Percentiles rank a stretch among this genome's conserved stretches.
These are phyloP conservation scores for Etheostoma cragini DNA, from an alignment of 2,113 vertebrate species.

Conservation along the genomic window DNA sequence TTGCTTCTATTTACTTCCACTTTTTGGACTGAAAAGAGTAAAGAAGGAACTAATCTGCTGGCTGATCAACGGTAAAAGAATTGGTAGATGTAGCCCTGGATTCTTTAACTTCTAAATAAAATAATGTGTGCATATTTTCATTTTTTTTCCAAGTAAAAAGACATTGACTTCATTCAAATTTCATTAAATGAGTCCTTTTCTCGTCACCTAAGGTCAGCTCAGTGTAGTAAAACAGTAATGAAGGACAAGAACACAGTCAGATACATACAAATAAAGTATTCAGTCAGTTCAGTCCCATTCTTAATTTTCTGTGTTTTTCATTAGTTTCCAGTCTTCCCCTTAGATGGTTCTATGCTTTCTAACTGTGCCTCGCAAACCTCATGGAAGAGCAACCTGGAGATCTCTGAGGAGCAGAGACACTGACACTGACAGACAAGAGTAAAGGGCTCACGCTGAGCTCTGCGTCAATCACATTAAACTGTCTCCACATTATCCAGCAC, in stretches of 20 bases:
- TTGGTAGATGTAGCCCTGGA: not conserved
- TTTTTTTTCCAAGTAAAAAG: not conserved
- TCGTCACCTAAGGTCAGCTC: no score
- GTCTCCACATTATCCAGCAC: slow-evolving; percentile 47
- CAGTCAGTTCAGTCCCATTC: not conserved
- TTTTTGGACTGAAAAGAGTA: not conserved
- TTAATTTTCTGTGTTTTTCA: not conserved
- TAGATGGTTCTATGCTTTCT: not conserved
- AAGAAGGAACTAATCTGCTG: not conserved
- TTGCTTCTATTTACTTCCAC: no score
- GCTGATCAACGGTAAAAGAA: no score
- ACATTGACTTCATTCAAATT: not conserved
- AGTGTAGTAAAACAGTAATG: no score
- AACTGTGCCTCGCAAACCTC: slow-evolving; percentile 11
- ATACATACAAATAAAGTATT: not conserved
- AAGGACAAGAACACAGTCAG: not conserved
- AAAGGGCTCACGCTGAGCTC: slow-evolving; percentile 49
- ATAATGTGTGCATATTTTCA: not conserved
- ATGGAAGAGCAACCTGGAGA: slow-evolving; percentile 23
- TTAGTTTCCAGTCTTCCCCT: not conserved
- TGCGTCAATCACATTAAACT: slow-evolving; percentile 70
- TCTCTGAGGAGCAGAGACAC: slow-evolving; percentile 52
- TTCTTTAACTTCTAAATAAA: not conserved
- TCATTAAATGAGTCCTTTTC: no score
- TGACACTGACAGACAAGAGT: slow-evolving; percentile 61